Evolutionary conservation across 2,797 vertebrate genomes (phyloP).

Genomic region (Sandelia bainsii): DNA sequence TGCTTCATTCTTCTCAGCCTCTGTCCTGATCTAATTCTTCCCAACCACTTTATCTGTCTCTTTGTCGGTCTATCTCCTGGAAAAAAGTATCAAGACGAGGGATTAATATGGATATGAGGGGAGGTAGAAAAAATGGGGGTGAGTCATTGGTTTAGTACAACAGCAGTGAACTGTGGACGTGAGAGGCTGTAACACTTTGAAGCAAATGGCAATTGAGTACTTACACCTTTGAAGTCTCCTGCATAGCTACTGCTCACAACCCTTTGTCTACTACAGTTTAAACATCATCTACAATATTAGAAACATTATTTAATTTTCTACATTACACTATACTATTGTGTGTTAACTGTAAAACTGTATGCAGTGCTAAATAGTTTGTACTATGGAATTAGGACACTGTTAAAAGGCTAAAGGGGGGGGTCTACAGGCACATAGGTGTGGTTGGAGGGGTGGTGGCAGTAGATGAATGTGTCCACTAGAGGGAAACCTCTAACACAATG

Average conservation of each 20-base stretch:
- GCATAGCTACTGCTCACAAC: neutral
- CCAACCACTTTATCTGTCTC: conserved; percentile 12
- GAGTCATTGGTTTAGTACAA: neutral
- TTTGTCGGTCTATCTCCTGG: conserved; percentile 12
- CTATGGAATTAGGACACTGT: neutral
- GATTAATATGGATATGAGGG: conserved; percentile 21
- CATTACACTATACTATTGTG: neutral
- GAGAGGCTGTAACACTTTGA: conserved; percentile 25
- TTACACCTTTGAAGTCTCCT: conserved; percentile 22
- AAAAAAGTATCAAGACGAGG: conserved; percentile 39
- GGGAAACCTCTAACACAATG: conserved; percentile 68
- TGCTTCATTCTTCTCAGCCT: conserved; percentile 25
- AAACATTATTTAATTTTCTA: neutral
- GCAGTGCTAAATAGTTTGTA: neutral
- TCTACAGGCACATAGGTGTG: conserved; percentile 14
- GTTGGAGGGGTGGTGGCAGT: neutral
- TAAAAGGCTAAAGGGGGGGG: neutral
- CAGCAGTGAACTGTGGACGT: conserved; percentile 13
- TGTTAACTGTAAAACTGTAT: neutral
- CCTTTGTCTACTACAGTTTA: neutral
- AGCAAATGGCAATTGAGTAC: conserved; percentile 12
- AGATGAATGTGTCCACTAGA: conserved; percentile 70
- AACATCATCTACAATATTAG: neutral
- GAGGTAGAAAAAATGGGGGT: neutral
- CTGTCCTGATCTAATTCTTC: conserved; percentile 45